A percentile compares a stretch with the other conserved stretches of the same genome.
These are phyloP conservation scores for Crossaster papposus DNA, from an alignment of 53 echinoderm and acorn worm species.

Conservation along the genomic window DNA sequence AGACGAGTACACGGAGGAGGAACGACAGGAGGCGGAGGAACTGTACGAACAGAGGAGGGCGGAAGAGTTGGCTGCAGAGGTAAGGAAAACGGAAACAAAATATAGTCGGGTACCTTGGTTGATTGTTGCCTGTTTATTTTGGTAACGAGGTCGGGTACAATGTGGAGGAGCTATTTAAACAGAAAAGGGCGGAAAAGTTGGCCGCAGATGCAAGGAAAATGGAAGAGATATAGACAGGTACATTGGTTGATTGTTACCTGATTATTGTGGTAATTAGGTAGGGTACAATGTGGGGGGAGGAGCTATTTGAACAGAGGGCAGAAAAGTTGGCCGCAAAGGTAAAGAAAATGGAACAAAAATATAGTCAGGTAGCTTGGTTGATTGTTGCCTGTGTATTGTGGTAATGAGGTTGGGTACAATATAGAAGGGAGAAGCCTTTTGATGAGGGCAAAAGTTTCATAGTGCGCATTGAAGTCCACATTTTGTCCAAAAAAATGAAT, in stretches of 20 bases:
- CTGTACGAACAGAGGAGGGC: constrained; percentile 92
- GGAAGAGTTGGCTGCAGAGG: constrained; percentile 87
- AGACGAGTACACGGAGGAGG: constrained; percentile 91
- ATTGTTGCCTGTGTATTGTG: too few species aligned
- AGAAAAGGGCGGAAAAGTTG: background rate
- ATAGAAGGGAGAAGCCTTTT: too few species aligned
- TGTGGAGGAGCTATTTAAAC: background rate
- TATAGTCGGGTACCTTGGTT: background rate
- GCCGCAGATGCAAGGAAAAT: background rate
- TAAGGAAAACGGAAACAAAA: constrained; percentile 21
- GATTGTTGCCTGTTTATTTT: background rate
- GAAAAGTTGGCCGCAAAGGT: background rate
- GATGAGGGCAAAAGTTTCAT: too few species aligned
- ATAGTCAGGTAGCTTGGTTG: too few species aligned
- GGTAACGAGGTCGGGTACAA: background rate
- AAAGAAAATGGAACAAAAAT: background rate
- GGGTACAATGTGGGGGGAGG: constrained; percentile 67
- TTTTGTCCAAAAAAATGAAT: too few species aligned
- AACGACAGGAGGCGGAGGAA: constrained; percentile 97
- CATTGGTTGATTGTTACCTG: background rate
- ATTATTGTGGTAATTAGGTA: constrained; percentile 44
- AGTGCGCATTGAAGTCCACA: too few species aligned
- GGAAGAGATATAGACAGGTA: background rate
- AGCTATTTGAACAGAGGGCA: background rate
- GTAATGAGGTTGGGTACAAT: too few species aligned